phyloP scores from a whole-genome alignment of 1,140 invertebrate species.

The Drosophila pectinifera region DNA sequence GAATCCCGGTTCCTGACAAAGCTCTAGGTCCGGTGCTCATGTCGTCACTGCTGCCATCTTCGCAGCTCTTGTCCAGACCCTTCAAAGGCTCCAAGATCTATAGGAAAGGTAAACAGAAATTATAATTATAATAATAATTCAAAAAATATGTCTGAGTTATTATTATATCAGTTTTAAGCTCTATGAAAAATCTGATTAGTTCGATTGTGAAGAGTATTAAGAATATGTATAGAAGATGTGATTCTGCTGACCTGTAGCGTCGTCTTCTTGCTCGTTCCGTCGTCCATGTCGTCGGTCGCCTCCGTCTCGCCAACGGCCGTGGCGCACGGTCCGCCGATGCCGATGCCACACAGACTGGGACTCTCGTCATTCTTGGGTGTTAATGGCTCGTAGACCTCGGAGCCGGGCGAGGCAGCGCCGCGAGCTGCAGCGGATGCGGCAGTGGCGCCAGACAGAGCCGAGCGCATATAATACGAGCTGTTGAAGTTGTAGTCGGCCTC shows the following conservation, averaged over 20 bases:
- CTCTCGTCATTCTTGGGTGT: constrained; percentile 83
- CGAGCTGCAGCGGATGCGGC: constrained; percentile 26
- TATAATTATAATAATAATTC: too few relatives aligned
- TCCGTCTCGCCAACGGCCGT: constrained; percentile 64
- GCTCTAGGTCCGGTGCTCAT: constrained; percentile 47
- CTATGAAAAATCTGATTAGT: background rate
- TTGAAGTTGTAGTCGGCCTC: constrained; percentile 77
- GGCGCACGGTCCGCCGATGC: constrained; percentile 57
- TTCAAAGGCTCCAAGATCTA: constrained; percentile 74
- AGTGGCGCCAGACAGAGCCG: constrained; percentile 45
- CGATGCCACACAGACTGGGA: constrained; percentile 77
- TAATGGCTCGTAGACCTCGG: constrained; percentile 81
- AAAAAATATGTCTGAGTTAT: too few relatives aligned
- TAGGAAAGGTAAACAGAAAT: background rate
- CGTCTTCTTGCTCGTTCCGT: constrained; percentile 76
- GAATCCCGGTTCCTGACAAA: constrained; percentile 40
- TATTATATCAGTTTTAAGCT: too few relatives aligned
- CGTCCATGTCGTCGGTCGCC: constrained; percentile 72
- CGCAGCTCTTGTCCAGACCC: constrained; percentile 68
- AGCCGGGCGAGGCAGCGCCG: constrained; percentile 70
- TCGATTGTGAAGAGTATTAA: background rate
- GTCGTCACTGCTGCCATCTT: constrained; percentile 62
- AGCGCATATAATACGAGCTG: constrained; percentile 76
- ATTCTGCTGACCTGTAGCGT: constrained; percentile 71
- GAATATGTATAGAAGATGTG: background rate